These are phyloP conservation scores for Bombus huntii DNA, from an alignment of 1,140 invertebrate genomes.

Conservation along the genomic window DNA sequence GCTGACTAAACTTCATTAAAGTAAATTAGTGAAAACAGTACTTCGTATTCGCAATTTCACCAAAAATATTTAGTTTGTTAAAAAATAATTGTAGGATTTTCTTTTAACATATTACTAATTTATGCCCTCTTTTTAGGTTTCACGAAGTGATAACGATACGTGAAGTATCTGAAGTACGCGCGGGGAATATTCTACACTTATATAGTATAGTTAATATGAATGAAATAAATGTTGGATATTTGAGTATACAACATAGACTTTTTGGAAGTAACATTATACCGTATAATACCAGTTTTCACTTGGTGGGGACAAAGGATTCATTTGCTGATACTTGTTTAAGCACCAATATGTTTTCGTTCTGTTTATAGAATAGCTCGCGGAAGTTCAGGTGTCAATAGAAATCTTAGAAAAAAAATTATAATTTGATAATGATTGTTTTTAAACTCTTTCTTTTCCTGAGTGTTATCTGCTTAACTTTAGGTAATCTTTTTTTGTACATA, in stretches of 20 bases:
- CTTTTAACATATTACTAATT: not conserved
- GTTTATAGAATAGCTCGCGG: conserved; percentile 15
- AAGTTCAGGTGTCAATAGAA: not conserved
- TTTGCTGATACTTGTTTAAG: conserved; percentile 31
- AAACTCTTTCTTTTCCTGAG: not conserved
- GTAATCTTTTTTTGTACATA: conserved; percentile 9
- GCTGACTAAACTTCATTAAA: not conserved
- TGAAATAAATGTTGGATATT: conserved; percentile 22
- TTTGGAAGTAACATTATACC: conserved; percentile 36
- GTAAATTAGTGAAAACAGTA: not conserved
- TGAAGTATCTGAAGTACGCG: not conserved
- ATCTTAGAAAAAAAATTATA: not conserved
- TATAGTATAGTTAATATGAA: not conserved
- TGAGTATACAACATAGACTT: not conserved
- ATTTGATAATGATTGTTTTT: conserved; percentile 3
- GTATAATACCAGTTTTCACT: conserved; percentile 33
- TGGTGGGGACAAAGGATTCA: conserved; percentile 60
- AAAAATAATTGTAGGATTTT: not conserved
- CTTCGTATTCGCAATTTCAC: not conserved
- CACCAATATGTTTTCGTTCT: conserved; percentile 37
- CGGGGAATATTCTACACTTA: not conserved
- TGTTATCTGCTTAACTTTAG: not conserved
- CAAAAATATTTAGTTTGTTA: not conserved
- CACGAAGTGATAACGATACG: not conserved
- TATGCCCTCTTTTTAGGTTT: not conserved